Conservation (phyloP, 2,797 vertebrate species). For the Fratercula arctica region DNA sequence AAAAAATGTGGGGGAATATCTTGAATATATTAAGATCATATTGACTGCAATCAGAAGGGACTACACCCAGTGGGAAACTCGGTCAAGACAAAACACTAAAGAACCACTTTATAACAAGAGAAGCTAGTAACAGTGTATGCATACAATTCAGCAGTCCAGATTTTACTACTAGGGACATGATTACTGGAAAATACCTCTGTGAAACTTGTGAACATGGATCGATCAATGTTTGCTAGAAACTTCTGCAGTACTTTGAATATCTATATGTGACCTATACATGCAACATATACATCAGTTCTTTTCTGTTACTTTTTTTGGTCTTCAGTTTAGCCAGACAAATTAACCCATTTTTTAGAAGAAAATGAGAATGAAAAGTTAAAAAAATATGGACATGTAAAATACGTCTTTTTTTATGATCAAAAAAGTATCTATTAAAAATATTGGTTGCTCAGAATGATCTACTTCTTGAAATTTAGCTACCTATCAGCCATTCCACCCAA, state of each 20-base stretch:
- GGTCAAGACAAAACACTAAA: neutral
- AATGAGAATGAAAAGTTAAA: neutral
- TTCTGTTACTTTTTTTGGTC: neutral
- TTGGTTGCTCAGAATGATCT: neutral
- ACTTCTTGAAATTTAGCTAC: neutral
- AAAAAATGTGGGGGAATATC: neutral
- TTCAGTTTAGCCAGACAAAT: neutral
- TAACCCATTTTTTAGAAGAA: neutral
- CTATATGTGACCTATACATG: neutral
- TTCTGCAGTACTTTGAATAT: neutral
- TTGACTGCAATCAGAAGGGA: neutral
- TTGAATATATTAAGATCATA: neutral
- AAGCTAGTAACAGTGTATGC: neutral
- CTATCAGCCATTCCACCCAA: neutral
- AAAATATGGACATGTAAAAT: neutral
- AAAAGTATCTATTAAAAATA: neutral
- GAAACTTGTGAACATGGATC: neutral
- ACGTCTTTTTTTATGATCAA: neutral
- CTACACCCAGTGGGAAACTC: neutral
- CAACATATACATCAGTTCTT: neutral
- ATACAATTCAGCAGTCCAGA: neutral
- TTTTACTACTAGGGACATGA: neutral
- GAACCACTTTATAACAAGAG: neutral
- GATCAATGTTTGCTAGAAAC: neutral
- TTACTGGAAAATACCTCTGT: neutral